A percentile compares a stretch with the other conserved stretches of the same genome.
phyloP scores from a whole-genome alignment of 1,140 invertebrate genomes.

The Calycopis cecrops region DNA sequence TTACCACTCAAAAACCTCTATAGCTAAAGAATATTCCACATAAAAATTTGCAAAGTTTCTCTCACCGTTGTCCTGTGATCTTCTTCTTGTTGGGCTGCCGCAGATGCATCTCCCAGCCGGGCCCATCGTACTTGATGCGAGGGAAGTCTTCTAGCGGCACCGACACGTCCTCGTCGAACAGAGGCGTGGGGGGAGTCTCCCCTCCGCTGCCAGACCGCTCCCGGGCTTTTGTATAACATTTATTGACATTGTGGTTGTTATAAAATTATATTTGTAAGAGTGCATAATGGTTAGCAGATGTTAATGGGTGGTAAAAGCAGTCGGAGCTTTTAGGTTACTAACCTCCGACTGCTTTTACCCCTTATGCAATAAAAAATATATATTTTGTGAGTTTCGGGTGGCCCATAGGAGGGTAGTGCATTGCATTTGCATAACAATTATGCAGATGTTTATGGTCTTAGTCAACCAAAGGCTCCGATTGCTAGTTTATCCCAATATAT shows the following conservation, averaged over 20 bases:
- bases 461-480: too few relatives aligned
- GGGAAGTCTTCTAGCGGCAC: conserved; percentile 95
- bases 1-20: too few relatives aligned
- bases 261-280: background rate
- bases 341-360: too few relatives aligned
- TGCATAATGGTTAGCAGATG: background rate
- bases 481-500: too few relatives aligned
- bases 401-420: too few relatives aligned
- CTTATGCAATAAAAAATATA: too few relatives aligned
- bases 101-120: conserved; percentile 98
- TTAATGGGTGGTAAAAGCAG: too few relatives aligned
- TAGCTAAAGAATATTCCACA: background rate
- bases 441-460: too few relatives aligned
- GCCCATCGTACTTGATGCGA: conserved; percentile 83
- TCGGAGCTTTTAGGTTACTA: too few relatives aligned
- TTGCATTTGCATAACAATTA: too few relatives aligned
- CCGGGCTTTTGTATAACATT: conserved; percentile 19
- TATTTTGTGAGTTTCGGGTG: too few relatives aligned
- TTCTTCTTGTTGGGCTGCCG: conserved; percentile 98
- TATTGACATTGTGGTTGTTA: background rate
- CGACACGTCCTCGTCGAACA: conserved; percentile 96
- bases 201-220: conserved; percentile 59
- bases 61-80: conserved; percentile 91
- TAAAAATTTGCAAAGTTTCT: too few relatives aligned
- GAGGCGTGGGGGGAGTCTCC: conserved; percentile 89